Evolutionary conservation across 2,888 invertebrate species (phyloP), one percentile per base, ranked within the genome.

Genomic region (Ectemnius continuus): DNA sequence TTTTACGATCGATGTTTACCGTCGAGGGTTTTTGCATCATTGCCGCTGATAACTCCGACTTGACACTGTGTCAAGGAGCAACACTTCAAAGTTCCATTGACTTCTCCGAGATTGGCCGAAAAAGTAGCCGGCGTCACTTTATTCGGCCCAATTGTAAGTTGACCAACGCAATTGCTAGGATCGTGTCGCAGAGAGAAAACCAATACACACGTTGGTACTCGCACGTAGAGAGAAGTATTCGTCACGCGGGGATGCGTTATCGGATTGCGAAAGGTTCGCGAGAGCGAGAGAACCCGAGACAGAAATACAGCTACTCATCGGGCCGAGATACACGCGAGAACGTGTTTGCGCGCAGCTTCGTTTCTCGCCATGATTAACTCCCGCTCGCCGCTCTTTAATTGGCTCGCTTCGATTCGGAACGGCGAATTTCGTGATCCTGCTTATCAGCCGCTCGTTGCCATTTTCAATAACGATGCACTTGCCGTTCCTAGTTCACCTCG

Each of bases 181-280:
- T 8, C 8, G 6, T 11, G 36, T 1, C 28, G 28, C 36, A 11
- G 8, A 8, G 11, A 11, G 8, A 36, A 8, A 36, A 4, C 11
- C 36, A 36, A 36, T 11, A 11, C 36, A 36, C 4, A n/a, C n/a
- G n/a, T n/a, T n/a, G n/a, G 36, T 11, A 8, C 36, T 0, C 5
- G 2, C 36, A 23, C 36, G 36, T 8, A 8, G 1, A 36, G 36
- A 70, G 66, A 60, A 67, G 61, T 61, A 58, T 64, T 76, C 68
- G 70, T 75, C 75, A 75, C 65, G 57, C 67, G 65, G 67, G 36
- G 36, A 73, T 78, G 75, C 67, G 70, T 79, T 78, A 73, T 78
- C 79, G 57, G 26, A 59, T 78, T 78, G 78, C 75, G 78, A 79
- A 79, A 75, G 52, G 18, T 5, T n/a, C 77, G 18, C 47, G 58